These are phyloP conservation scores for Rhipidura dahli DNA, from an alignment of 2,113 vertebrate genomes.

Conservation along the genomic window DNA sequence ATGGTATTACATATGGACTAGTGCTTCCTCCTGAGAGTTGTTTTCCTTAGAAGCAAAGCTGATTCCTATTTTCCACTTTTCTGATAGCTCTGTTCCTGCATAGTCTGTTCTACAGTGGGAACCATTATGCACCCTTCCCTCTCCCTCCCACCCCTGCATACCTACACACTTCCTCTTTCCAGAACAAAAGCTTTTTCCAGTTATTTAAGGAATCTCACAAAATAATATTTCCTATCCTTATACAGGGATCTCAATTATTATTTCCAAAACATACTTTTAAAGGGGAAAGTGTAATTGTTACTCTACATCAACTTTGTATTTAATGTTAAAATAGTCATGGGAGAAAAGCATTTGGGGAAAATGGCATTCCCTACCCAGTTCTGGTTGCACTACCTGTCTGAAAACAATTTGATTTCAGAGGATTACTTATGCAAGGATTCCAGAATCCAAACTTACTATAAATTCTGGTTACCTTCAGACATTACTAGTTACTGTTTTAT, in stretches of 20 bases:
- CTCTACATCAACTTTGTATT: background rate
- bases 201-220: background rate
- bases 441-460: background rate
- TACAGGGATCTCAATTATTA: background rate
- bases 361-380: background rate
- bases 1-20: conserved; percentile 25
- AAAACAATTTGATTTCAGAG: background rate
- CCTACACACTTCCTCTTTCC: conserved; percentile 13
- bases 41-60: conserved; percentile 50
- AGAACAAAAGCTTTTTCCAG: conserved; percentile 44
- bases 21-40: conserved; percentile 40
- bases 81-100: conserved; percentile 28
- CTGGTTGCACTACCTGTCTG: background rate
- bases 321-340: background rate
- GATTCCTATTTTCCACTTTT: conserved; percentile 54
- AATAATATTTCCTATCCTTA: background rate
- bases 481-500: background rate
- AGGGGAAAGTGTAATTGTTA: background rate
- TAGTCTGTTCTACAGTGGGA: background rate
- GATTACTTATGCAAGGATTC: background rate
- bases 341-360: background rate
- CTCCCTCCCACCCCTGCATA: background rate
- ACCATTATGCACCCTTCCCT: conserved; percentile 24
- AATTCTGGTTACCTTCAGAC: background rate
- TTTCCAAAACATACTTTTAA: background rate